Conservation (phyloP, 2,113 vertebrate species). For the Meleagris gallopavo region DNA sequence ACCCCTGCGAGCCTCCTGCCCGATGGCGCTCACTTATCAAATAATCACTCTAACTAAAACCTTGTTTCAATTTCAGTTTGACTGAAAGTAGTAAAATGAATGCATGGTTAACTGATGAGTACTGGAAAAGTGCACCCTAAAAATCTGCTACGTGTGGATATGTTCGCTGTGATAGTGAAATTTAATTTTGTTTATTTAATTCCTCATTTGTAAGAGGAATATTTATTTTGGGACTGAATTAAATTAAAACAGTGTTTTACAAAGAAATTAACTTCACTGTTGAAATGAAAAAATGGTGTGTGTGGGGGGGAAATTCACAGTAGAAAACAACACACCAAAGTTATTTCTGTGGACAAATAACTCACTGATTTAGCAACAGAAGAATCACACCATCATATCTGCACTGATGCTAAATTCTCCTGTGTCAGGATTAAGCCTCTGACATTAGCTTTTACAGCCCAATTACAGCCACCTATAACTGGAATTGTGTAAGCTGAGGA, state of each 20-base stretch:
- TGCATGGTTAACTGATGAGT: background rate
- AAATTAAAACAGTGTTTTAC: background rate
- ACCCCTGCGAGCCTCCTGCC: background rate
- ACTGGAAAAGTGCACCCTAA: background rate
- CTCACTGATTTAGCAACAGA: background rate
- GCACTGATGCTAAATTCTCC: background rate
- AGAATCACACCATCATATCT: background rate
- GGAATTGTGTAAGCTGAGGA: background rate
- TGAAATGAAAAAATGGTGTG: constrained; percentile 21
- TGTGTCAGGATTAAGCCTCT: background rate
- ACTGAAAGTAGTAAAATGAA: background rate
- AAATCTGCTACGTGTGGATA: background rate
- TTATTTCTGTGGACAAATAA: background rate
- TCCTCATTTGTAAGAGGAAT: background rate
- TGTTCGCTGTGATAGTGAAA: background rate
- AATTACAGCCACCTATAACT: background rate
- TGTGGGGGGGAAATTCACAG: background rate
- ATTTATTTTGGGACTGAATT: background rate
- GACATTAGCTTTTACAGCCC: background rate
- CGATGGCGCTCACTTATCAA: fast-evolving
- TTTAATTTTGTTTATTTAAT: background rate
- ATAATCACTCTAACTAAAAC: background rate
- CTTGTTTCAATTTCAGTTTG: background rate
- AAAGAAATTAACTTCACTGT: background rate
- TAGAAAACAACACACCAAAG: background rate